Base-by-base conservation (phyloP, 2,113 vertebrate genomes). In the Anolis carolinensis region DNA sequence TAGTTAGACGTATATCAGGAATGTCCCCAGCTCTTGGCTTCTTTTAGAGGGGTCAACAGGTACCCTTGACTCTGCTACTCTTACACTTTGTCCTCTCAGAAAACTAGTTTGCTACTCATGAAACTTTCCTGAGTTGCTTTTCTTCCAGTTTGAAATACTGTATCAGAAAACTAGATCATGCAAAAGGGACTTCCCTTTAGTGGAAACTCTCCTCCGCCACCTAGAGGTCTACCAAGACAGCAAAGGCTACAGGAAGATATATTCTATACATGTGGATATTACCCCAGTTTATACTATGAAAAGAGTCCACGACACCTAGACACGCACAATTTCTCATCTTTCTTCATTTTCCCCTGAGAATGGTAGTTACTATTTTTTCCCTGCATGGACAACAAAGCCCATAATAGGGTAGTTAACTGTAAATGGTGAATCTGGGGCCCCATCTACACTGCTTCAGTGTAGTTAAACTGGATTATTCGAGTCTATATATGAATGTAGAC, bases 161-260 rank as follows among this genome's bases (percentile, higher is more conserved):
- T n/a, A 89, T 93, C 83, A 10, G 62, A 34, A 85, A 91, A 89
- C 86, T n/a, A 39, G 81, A 76, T 84, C 48, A 50, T 23, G 7
- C 8, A 68, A 32, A 25, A 52, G 86, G 79, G 85, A 85, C 91
- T 83, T 55, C 9, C 82, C 81, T 32, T 84, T 74, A 72, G 86
- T 10, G 16, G 50, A 92, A 92, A 94, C 95, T 95, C 95, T 70
- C 93, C 92, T 87, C 74, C 95, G 87, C 96, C 96, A 95, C 81
- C 96, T 96, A 96, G 95, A 94, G 96, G 96, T 87, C 81, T 84
- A 27, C 79, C 9, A 86, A 93, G 55, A 91, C 71, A 77, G 90
- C 82, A 82, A 74, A 83, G 39, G 76, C 10, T 36, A 63, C 3
- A 14, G 50, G 39, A 50, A 76, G 27, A 39, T 30, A 5, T 5